Base-by-base conservation (phyloP, 2,888 invertebrate species). In the Mimas tiliae region DNA sequence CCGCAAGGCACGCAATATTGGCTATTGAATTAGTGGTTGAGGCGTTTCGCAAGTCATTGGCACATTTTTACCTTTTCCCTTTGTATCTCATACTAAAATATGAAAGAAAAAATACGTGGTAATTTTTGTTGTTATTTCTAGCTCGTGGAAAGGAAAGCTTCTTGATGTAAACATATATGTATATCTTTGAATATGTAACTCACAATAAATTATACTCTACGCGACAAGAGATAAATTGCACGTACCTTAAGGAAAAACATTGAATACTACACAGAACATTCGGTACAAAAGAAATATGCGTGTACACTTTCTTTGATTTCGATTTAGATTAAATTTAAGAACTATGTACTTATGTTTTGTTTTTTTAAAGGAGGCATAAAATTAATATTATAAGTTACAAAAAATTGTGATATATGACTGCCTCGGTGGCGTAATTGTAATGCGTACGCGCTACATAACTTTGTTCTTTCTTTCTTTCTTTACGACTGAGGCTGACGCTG, bases 181-280 rank as follows among this genome's bases (percentile, higher is more conserved):
- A 1, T 55, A 55, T 38, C 34, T 55, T 38, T n/a, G 55, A 55
- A 38, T 16, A 55, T 34, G 16, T 34, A 16, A 19, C 55, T 16
- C 34, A 16, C n/a, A 34, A 55, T 55, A 55, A 55, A 34, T 34
- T 55, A 34, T 55, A 16, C 34, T n/a, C 16, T 16, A 3, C 34
- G 55, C 8, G 55, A 34, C 34, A 55, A 55, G 55, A 34, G 55
- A 55, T 16, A 55, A 55, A 34, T 55, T 55, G 55, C 1, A 55
- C 34, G 55, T n/a, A 50, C 34, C 55, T 16, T 8, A n/a, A 55
- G 34, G 55, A 34, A 55, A 55, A 53, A 16, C n/a, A 55, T 34
- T 19, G 8, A 52, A 52, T 52, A 27, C 52, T 27, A 52, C 6
- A 6, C 6, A 6, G 27, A 27, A 52, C 11, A 52, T 21, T 27